Evolutionary conservation across 2,113 vertebrate genomes (phyloP), one percentile per base, ranked within the genome.

Genomic region (Nannospalax galili): DNA sequence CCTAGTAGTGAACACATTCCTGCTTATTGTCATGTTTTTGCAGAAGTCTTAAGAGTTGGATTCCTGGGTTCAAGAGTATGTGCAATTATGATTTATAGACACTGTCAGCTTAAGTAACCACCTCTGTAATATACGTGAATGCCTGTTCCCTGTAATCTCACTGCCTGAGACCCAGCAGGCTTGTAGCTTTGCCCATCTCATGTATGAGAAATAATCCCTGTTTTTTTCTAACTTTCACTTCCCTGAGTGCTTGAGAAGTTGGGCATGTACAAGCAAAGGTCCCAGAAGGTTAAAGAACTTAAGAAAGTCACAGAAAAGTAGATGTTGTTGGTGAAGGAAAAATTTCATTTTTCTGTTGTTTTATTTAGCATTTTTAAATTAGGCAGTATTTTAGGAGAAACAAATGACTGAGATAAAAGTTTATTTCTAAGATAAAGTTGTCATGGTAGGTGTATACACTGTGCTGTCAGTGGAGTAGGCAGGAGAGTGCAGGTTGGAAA

Each of bases 161-260:
- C 24, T 65, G 15, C 8, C 56, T 67, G 42, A 73, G 80, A 77
- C 28, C n/a, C 40, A 0, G 32, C 40, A 56, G 42, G 81, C 56
- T 62, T 84, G 40, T 75, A 22, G 42, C 70, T 72, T 75, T 92
- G n/a, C 37, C 58, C 65, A 1, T 73, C 75, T 82, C 28, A 7
- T 24, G 45, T 81, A 17, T 78, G 69, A 96, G 85, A 92, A 88
- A 52, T n/a, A 5, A 19, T 37, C 7, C 11, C 20, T 65, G 11
- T 84, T 88, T 80, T 7, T 92, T 93, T n/a, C n/a, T 70, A 92
- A 65, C 86, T 88, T 85, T 96, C 24, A 12, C 73, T 92, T 84
- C 60, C 26, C 48, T 81, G 45, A 77, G 77, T 73, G 62, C 42
- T 81, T 30, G 87, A 64, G 82, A 92, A 72, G 32, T 78, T 85